A percentile compares a stretch with the other conserved stretches of the same genome.
phyloP scores from a whole-genome alignment of 2,797 vertebrate genomes.

The Pseudopleuronectes americanus region DNA sequence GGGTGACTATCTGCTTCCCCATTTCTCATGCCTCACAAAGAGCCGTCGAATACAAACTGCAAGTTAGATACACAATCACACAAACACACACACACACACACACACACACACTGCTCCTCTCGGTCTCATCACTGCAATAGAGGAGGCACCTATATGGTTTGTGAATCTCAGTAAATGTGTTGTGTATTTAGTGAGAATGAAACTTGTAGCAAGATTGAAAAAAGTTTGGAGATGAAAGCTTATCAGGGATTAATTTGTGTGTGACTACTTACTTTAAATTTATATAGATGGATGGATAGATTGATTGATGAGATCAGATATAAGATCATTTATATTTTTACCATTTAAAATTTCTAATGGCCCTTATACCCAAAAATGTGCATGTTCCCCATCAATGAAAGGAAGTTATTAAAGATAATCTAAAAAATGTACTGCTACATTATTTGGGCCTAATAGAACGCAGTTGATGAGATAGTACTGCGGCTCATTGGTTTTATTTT shows the following conservation, averaged over 20 bases:
- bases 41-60: conserved; percentile 65
- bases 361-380: not conserved
- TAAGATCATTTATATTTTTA: not conserved
- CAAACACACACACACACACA: not conserved
- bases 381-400: conserved; percentile 36
- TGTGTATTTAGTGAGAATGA: conserved; percentile 13
- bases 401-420: conserved; percentile 48
- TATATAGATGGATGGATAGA: not conserved
- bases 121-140: conserved; percentile 45
- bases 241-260: too few relatives aligned
- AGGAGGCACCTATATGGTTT: conserved; percentile 28
- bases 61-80: conserved; percentile 56
- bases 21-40: conserved; percentile 66
- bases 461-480: conserved; percentile 72
- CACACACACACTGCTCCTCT: not conserved
- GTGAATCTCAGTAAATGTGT: conserved; percentile 7
- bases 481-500: conserved; percentile 82
- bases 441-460: conserved; percentile 69
- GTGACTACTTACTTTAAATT: not conserved
- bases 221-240: conserved; percentile 2
- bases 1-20: conserved; percentile 54
- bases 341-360: conserved; percentile 3
- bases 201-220: conserved; percentile 17
- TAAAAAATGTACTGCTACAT: conserved; percentile 49
- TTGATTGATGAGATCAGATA: not conserved